Percentiles rank a stretch among this genome's conserved stretches.
Conservation (phyloP, 1,140 invertebrate genomes). For the Camponotus floridanus region DNA sequence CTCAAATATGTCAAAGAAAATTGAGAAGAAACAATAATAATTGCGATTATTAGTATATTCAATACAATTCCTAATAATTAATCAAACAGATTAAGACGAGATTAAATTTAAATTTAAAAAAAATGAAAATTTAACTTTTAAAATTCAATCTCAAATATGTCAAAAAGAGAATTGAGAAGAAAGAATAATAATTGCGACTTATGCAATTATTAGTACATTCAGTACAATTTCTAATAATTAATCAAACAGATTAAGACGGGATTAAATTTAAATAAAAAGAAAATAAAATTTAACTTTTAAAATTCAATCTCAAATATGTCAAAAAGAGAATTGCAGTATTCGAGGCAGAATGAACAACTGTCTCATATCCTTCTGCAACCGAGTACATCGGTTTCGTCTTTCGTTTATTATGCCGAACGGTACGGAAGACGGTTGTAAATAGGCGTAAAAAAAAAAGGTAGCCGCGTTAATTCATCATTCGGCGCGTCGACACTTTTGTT, state of each 20-base stretch:
- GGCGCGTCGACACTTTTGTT: constrained; percentile 62
- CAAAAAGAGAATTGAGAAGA: too few species aligned
- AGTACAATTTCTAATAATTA: background rate
- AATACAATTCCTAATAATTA: too few species aligned
- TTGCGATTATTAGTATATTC: too few species aligned
- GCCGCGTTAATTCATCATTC: constrained; percentile 67
- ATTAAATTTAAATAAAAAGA: too few species aligned
- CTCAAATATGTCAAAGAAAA: background rate
- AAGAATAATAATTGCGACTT: too few species aligned
- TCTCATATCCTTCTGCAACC: background rate
- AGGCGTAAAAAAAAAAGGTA: background rate
- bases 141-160: too few species aligned
- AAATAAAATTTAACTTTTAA: background rate
- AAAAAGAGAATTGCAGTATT: background rate
- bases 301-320: background rate
- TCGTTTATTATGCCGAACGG: background rate
- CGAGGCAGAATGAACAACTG: background rate
- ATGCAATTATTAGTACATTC: too few species aligned
- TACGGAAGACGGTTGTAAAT: background rate
- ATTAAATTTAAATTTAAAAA: background rate
- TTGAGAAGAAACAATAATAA: too few species aligned
- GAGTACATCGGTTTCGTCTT: background rate
- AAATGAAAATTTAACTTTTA: background rate
- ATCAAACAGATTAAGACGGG: too few species aligned
- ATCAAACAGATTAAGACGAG: background rate